Evolutionary conservation across 2,888 invertebrate genomes (phyloP).

Genomic region (Nymphalis polychloros): DNA sequence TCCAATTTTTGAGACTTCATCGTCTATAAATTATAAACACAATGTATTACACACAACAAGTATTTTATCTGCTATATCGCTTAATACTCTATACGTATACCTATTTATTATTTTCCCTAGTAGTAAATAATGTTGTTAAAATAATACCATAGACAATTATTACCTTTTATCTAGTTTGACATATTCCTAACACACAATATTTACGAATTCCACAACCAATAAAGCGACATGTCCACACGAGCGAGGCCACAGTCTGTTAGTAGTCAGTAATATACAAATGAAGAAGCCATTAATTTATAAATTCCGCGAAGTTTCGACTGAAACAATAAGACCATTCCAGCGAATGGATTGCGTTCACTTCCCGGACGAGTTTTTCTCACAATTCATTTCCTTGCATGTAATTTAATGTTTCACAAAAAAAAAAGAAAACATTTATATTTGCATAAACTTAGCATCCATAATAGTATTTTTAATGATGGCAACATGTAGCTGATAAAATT

Average conservation of each 20-base stretch:
- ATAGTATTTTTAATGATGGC: conserved; percentile 2
- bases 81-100: too few species aligned
- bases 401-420: conserved; percentile 29
- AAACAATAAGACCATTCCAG: conserved; percentile 38
- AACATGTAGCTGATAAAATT: too few species aligned
- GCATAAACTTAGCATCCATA: conserved; percentile 15
- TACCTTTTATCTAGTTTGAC: too few species aligned
- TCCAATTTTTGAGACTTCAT: too few species aligned
- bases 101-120: too few species aligned
- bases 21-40: background rate
- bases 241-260: background rate
- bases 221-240: background rate
- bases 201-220: background rate
- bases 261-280: conserved; percentile 13
- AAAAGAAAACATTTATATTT: conserved; percentile 23
- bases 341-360: conserved; percentile 32
- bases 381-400: conserved; percentile 38
- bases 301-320: conserved; percentile 35
- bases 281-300: conserved; percentile 11
- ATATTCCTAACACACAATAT: background rate
- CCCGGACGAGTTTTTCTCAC: conserved; percentile 39
- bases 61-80: too few species aligned
- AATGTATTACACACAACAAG: background rate
- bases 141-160: too few species aligned
- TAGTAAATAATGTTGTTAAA: too few species aligned